These are phyloP conservation scores for Drosophila niveifrons DNA, from an alignment of 2,888 invertebrate species.

Conservation along the genomic window DNA sequence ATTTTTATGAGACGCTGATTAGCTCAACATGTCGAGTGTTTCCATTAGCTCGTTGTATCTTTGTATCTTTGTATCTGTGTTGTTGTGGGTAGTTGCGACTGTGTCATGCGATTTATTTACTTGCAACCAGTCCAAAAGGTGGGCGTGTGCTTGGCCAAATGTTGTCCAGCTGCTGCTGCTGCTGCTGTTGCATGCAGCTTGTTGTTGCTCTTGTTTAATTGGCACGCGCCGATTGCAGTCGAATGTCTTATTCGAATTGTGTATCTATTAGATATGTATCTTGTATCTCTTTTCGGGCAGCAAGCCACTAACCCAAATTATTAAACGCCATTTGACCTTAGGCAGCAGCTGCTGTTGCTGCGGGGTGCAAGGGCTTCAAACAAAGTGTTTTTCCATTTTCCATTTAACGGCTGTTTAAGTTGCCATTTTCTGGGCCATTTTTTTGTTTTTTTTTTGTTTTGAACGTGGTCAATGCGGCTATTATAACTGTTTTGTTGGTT, in stretches of 20 bases:
- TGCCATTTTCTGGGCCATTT: conserved; percentile 30
- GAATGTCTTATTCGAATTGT: conserved; percentile 70
- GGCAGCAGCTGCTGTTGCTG: conserved; percentile 37
- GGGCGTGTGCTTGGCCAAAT: conserved; percentile 51
- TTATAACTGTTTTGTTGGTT: conserved; percentile 23
- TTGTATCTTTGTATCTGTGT: conserved; percentile 3
- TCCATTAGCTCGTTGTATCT: conserved; percentile 10
- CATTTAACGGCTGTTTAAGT: conserved; percentile 69
- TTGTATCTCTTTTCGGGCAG: conserved; percentile 23
- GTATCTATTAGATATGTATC: conserved; percentile 70
- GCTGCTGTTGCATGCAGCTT: conserved; percentile 25
- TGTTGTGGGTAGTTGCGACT: neutral
- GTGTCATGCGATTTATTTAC: conserved; percentile 39
- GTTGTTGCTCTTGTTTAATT: conserved; percentile 70
- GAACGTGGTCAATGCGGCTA: conserved; percentile 57
- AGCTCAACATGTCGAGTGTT: conserved; percentile 21
- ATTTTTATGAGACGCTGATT: conserved; percentile 21
- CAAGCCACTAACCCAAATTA: conserved; percentile 70
- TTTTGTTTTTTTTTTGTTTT: conserved; percentile 2
- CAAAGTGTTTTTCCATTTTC: conserved; percentile 57
- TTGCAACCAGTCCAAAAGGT: conserved; percentile 33
- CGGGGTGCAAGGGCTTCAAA: conserved; percentile 37
- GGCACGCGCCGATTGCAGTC: conserved; percentile 72
- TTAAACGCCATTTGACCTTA: conserved; percentile 81
- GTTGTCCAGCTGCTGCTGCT: conserved; percentile 24